A percentile compares a stretch with the other conserved stretches of the same genome.
These are phyloP conservation scores for Myotis lucifugus DNA, from an alignment of 2,113 vertebrate species.

Conservation along the genomic window DNA sequence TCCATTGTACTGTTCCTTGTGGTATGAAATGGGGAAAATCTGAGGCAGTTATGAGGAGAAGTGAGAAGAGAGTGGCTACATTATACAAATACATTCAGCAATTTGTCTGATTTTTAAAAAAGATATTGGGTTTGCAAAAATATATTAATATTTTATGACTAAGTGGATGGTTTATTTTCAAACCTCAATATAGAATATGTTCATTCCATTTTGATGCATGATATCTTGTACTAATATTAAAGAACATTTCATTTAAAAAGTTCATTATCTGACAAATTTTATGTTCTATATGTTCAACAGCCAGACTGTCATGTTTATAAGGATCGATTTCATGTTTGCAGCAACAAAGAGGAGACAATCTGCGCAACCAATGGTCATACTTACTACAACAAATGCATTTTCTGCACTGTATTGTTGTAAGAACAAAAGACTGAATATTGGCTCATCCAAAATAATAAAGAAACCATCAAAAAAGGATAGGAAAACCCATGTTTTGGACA, in stretches of 20 bases:
- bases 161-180: background rate
- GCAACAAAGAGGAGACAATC: background rate
- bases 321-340: accelerated
- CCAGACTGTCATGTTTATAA: background rate
- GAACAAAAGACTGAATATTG: no score
- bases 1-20: background rate
- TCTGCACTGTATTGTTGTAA: no score
- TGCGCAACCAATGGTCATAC: background rate
- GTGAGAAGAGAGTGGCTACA: background rate
- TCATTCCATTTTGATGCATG: background rate
- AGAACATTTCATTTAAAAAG: background rate
- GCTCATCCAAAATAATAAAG: no score
- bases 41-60: background rate
- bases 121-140: background rate
- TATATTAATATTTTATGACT: background rate
- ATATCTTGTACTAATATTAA: background rate
- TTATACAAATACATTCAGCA: background rate
- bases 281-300: constrained; percentile 9
- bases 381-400: no score
- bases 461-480: no score
- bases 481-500: no score
- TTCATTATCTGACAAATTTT: background rate
- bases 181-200: background rate
- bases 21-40: background rate
- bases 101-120: background rate